phyloP scores from a whole-genome alignment of 2,113 vertebrate species.

The Vidua macroura region DNA sequence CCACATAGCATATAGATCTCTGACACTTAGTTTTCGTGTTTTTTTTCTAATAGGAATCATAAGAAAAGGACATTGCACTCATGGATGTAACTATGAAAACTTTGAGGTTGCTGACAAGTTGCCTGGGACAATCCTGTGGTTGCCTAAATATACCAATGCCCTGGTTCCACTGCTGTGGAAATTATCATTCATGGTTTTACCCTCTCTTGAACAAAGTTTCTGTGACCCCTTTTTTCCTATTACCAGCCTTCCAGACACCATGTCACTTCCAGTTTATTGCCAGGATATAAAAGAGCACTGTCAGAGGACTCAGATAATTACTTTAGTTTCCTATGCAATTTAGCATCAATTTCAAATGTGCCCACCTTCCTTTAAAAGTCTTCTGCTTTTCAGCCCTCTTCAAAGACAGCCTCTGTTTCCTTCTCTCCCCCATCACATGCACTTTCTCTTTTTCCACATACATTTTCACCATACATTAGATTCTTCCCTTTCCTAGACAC shows the following conservation, averaged over 20 bases:
- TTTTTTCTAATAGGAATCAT: background rate
- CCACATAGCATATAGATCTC: background rate
- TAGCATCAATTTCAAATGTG: background rate
- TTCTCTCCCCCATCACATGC: background rate
- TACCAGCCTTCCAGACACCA: background rate
- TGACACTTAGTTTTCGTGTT: background rate
- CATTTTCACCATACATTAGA: background rate
- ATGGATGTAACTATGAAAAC: background rate
- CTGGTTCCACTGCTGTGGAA: background rate
- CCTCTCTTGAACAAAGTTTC: background rate
- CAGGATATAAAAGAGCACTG: background rate
- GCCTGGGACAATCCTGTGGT: constrained; percentile 35
- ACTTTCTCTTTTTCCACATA: background rate
- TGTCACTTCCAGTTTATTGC: constrained; percentile 12
- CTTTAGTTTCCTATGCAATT: background rate
- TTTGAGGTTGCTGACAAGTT: constrained; percentile 12
- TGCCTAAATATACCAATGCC: background rate
- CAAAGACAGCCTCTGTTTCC: background rate
- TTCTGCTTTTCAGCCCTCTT: background rate
- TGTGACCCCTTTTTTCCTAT: background rate
- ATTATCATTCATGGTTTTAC: constrained; percentile 15
- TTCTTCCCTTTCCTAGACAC: background rate
- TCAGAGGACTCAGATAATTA: background rate
- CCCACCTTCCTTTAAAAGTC: background rate
- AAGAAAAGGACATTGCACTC: background rate